Percentiles rank a stretch among this genome's conserved stretches.
Conservation (phyloP, 2,888 invertebrate genomes). For the Sturmia bella region DNA sequence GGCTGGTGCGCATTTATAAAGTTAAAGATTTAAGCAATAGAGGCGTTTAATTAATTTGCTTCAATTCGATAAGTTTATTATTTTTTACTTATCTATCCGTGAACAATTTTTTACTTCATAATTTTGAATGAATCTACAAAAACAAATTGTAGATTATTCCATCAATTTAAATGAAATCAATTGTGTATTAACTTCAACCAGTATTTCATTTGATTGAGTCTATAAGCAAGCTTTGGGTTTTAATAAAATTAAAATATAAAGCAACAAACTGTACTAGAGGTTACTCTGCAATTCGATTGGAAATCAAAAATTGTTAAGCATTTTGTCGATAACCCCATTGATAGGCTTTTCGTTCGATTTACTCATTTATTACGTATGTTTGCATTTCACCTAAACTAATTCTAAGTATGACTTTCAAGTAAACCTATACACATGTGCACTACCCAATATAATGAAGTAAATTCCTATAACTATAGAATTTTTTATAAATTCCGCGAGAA, state of each 20-base stretch:
- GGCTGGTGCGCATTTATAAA: constrained; percentile 99
- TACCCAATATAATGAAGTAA: too few species aligned
- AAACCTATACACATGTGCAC: too few species aligned
- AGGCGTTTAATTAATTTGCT: constrained; percentile 85
- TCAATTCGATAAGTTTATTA: constrained; percentile 20
- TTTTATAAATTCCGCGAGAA: too few species aligned
- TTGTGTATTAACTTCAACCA: constrained; percentile 19
- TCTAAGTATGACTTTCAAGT: too few species aligned
- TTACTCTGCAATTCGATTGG: background rate
- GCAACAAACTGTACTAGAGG: background rate
- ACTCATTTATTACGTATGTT: too few species aligned
- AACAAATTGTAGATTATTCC: constrained; percentile 52
- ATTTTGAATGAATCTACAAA: background rate
- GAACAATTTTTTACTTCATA: constrained; percentile 15
- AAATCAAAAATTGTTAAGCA: background rate
- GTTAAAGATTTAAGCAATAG: constrained; percentile 96
- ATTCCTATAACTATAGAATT: too few species aligned
- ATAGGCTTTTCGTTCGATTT: too few species aligned
- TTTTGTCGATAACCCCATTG: background rate
- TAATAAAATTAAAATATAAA: constrained; percentile 19
- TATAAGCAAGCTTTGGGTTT: constrained; percentile 19
- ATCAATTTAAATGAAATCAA: constrained; percentile 5
- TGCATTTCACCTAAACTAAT: too few species aligned
- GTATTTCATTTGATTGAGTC: constrained; percentile 15
- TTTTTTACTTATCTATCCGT: background rate